Conservation (phyloP, 2,113 vertebrate species). For the Desmodus rotundus region DNA sequence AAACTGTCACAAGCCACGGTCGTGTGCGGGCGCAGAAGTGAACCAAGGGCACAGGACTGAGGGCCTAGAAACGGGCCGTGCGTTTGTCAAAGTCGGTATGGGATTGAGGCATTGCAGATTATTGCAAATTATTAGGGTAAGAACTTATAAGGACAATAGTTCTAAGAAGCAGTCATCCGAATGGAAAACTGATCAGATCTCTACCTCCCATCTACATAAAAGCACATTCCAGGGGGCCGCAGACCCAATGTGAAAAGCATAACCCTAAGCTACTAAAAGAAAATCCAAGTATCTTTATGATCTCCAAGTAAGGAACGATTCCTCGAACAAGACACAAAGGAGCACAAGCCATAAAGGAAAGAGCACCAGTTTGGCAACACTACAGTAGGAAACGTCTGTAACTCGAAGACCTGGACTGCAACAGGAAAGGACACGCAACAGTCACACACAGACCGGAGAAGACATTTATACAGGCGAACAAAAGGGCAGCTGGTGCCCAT, state of each 20-base stretch:
- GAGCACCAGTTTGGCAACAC: neutral
- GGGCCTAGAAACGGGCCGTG: neutral
- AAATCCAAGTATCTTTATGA: neutral
- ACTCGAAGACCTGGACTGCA: neutral
- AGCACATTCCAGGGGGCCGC: neutral
- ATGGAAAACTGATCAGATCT: neutral
- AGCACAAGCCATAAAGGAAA: neutral
- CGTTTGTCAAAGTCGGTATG: neutral
- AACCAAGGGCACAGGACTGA: neutral
- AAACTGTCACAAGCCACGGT: neutral
- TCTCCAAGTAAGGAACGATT: neutral
- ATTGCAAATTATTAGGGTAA: neutral
- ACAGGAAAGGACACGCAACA: neutral
- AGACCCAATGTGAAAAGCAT: neutral
- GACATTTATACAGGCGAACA: neutral
- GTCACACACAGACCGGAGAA: neutral
- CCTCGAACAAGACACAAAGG: neutral
- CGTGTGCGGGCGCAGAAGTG: neutral
- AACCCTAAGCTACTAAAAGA: neutral
- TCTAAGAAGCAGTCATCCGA: neutral
- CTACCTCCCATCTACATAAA: neutral
- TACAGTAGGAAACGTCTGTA: neutral
- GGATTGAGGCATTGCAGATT: neutral
- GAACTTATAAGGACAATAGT: neutral
- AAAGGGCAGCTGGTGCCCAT: neutral